phyloP scores from a whole-genome alignment of 2,113 vertebrate species.

The Pheucticus melanocephalus region DNA sequence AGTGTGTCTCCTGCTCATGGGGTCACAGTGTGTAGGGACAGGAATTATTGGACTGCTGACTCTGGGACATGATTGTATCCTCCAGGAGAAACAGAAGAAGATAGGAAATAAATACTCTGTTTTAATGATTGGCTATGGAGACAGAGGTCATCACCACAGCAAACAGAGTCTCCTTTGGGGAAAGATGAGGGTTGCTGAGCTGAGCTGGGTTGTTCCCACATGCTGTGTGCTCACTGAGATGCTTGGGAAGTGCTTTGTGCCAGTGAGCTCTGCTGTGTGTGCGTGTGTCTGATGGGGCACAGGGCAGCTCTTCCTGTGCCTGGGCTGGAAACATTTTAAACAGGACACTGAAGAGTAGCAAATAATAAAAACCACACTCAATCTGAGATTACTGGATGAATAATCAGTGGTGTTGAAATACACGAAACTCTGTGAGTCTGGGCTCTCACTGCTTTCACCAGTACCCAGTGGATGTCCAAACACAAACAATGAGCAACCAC shows the following conservation, averaged over 20 bases:
- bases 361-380: constrained; percentile 5
- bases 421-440: not conserved
- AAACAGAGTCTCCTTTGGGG: not conserved
- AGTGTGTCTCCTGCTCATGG: not conserved
- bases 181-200: not conserved
- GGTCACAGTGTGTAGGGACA: not conserved
- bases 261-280: accelerated
- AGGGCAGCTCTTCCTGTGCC: not conserved
- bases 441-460: not conserved
- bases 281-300: not conserved
- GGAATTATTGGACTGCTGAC: not conserved
- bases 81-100: not conserved
- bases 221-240: accelerated
- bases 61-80: not conserved
- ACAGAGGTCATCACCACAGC: not conserved
- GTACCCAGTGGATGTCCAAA: not conserved
- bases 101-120: not conserved
- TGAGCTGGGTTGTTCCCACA: not conserved
- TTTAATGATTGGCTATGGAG: not conserved
- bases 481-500: not conserved
- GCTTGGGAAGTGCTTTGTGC: not conserved
- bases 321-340: not conserved
- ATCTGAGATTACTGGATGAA: no score
- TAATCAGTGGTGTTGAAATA: constrained; percentile 11
- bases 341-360: not conserved